Percentiles rank a stretch among this genome's conserved stretches.
Conservation (phyloP, 2,888 invertebrate species). For the Mimumesa dahlbomi region DNA sequence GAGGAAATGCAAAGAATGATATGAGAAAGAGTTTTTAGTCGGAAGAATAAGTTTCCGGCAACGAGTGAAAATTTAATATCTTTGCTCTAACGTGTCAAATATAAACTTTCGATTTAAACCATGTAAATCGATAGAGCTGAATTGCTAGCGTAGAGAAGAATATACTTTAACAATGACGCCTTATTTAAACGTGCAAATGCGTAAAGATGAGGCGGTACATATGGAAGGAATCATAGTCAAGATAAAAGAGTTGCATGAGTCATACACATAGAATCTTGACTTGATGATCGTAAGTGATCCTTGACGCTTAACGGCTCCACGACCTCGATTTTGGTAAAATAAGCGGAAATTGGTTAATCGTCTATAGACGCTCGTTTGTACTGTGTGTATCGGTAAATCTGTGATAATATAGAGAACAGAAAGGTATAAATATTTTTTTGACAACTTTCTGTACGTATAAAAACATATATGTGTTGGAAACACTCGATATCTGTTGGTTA, state of each 20-base stretch:
- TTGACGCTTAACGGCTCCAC: constrained; percentile 68
- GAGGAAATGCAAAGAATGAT: too few species aligned
- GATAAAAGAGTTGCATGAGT: constrained; percentile 51
- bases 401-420: constrained; percentile 13
- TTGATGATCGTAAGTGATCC: constrained; percentile 62
- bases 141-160: not conserved
- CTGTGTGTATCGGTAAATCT: constrained; percentile 16
- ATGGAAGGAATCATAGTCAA: constrained; percentile 37
- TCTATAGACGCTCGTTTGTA: constrained; percentile 26
- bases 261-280: constrained; percentile 51
- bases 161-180: constrained; percentile 23
- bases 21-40: too few species aligned
- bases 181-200: constrained; percentile 24
- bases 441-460: too few species aligned
- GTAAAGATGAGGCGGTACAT: constrained; percentile 12
- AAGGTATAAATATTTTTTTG: too few species aligned
- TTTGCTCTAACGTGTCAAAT: too few species aligned
- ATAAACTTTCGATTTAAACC: too few species aligned
- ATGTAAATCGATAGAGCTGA: not conserved
- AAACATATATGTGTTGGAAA: too few species aligned
- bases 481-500: too few species aligned
- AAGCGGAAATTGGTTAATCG: constrained; percentile 70
- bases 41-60: too few species aligned
- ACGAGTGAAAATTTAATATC: too few species aligned
- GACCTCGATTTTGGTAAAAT: constrained; percentile 73